Base-by-base conservation (phyloP, 2,797 vertebrate species). In the Eutrigla gurnardus region DNA sequence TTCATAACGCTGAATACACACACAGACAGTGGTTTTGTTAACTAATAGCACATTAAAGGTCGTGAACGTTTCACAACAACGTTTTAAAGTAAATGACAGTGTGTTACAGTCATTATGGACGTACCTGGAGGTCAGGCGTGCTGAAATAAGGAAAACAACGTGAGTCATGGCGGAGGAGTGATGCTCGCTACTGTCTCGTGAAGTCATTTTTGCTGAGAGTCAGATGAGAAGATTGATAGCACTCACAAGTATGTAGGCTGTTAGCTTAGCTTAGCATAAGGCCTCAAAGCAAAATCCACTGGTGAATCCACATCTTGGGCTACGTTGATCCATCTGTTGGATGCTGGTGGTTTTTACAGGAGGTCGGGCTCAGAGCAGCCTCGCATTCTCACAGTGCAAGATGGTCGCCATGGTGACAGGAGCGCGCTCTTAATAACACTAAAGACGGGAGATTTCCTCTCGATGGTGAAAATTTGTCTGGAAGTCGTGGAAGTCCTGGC, bases 101-200 rank as follows among this genome's bases (percentile, higher is more conserved):
- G 61, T 66, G 63, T 46, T 77, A 10, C 46, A 73, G 70, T 43
- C 45, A 83, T 80, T 36, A 60, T 7, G 14, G n/a, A 66, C 42
- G 49, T 65, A 17, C 14, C 40, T 42, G 18, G 32, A 63, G 77
- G 58, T 77, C 65, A 74, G 12, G 13, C 47, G 11, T 25, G 6
- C 60, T 18, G 65, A 58, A 53, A 42, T 5, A 39, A 72, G 47
- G 77, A 63, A 78, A 82, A 75, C 49, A 47, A 25, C 70, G 35
- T 61, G 59, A 78, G 67, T 78, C 75, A 75, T 32, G 73, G 62
- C 25, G 13, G 5, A 36, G 55, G 65, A 81, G 64, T 25, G 25
- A 25, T 25, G 25, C 25, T 25, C 25, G 25, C 2, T 25, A 2
- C 14, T n/a, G 35, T 39, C 35, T 49, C 0, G 8, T 32, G 15